phyloP scores from a whole-genome alignment of 2,113 vertebrate species.

The Oncorhynchus nerka region DNA sequence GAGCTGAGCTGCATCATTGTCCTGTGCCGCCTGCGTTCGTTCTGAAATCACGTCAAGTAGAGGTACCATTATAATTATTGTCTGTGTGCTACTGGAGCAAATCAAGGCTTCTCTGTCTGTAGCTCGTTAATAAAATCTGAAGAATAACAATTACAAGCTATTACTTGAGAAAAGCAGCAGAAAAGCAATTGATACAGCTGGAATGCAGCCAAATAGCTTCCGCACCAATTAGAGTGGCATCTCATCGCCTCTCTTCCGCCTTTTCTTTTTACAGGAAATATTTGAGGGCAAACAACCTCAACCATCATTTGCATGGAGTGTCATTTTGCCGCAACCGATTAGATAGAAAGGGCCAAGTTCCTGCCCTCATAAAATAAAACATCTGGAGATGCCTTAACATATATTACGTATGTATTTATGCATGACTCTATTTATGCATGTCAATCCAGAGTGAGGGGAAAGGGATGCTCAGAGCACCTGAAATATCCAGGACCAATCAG shows the following conservation, averaged over 20 bases:
- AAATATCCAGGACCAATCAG: no score
- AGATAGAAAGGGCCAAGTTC: slow-evolving; percentile 33
- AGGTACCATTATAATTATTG: slow-evolving; percentile 24
- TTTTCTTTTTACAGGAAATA: slow-evolving; percentile 32
- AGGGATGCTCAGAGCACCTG: no score
- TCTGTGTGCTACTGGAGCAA: slow-evolving; percentile 32
- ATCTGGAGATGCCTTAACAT: slow-evolving; percentile 38
- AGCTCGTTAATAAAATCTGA: slow-evolving; percentile 51
- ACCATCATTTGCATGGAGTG: slow-evolving; percentile 48
- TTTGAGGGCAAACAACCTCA: slow-evolving; percentile 53
- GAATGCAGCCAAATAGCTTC: slow-evolving; percentile 50
- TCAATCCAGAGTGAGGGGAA: slow-evolving; percentile 19
- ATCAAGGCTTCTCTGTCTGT: slow-evolving; percentile 24
- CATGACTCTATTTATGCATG: slow-evolving; percentile 52
- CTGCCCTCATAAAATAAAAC: slow-evolving; percentile 44
- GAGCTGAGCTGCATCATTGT: neutral
- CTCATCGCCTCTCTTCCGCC: slow-evolving; percentile 9
- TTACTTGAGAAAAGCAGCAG: slow-evolving; percentile 45
- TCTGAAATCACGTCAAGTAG: slow-evolving; percentile 43
- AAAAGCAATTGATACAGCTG: slow-evolving; percentile 53
- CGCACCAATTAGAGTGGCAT: slow-evolving; percentile 48
- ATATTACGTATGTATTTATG: slow-evolving; percentile 58
- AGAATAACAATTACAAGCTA: slow-evolving; percentile 52
- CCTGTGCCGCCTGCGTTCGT: slow-evolving; percentile 26
- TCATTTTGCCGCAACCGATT: slow-evolving; percentile 48